phyloP scores from a whole-genome alignment of 2,888 invertebrate genomes.

The Callosobruchus maculatus region DNA sequence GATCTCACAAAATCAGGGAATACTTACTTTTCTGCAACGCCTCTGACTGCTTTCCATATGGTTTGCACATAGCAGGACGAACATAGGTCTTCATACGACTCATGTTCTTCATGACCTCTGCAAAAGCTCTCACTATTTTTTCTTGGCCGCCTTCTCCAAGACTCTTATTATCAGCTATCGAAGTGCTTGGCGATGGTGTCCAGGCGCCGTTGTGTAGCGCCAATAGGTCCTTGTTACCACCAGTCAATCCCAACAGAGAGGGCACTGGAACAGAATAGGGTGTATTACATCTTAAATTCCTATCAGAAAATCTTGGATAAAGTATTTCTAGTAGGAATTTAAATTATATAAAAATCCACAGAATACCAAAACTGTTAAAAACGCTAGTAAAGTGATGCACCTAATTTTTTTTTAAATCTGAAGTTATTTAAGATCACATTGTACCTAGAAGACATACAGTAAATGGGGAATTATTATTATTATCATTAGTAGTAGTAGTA shows the following conservation, averaged over 20 bases:
- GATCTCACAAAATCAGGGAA: too few relatives aligned
- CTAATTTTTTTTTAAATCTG: too few relatives aligned
- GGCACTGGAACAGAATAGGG: not conserved
- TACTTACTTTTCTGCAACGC: constrained; percentile 79
- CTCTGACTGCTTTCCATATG: constrained; percentile 86
- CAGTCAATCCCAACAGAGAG: constrained; percentile 36
- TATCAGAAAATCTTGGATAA: too few relatives aligned
- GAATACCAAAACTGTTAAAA: too few relatives aligned
- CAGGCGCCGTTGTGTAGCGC: constrained; percentile 68
- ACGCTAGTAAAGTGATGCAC: too few relatives aligned
- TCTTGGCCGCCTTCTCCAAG: constrained; percentile 66
- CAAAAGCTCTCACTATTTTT: constrained; percentile 80
- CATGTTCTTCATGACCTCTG: constrained; percentile 84
- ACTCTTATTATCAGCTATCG: constrained; percentile 38
- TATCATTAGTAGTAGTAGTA: too few relatives aligned
- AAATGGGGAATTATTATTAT: too few relatives aligned
- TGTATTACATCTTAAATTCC: too few relatives aligned
- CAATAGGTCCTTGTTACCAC: constrained; percentile 60
- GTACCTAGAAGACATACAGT: too few relatives aligned
- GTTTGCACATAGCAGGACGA: constrained; percentile 85
- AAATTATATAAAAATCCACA: too few relatives aligned
- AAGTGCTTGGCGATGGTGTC: constrained; percentile 39
- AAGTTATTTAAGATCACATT: too few relatives aligned
- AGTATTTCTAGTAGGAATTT: too few relatives aligned
- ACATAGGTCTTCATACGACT: constrained; percentile 85